Evolutionary conservation across 2,888 invertebrate species (phyloP), one percentile per base, ranked within the genome.

Genomic region (Biston betularia): DNA sequence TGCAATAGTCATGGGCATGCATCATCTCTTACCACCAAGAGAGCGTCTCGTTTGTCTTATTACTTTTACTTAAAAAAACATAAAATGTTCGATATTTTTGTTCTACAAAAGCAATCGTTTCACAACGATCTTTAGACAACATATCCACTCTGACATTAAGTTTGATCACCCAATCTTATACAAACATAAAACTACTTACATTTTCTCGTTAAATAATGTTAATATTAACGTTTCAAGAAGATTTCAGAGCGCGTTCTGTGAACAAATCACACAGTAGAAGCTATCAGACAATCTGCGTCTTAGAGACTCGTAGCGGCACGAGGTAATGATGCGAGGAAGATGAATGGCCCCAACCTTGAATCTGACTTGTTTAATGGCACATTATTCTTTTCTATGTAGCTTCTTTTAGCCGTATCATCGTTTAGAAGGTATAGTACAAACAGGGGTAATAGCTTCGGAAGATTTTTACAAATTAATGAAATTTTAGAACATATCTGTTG

Each of bases 271-370:
- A 12, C 0, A 8, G 45, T 35, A n/a, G 38, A 38, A 38, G 12
- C 35, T 52, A 52, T 14, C n/a, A 14, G 3, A 35, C 35, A 52
- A 35, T 34, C 52, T 52, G 52, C 14, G 49, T 7, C 34, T 12
- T 49, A 34, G 50, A 50, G n/a, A 12, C 57, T 40, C 52, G 63
- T 15, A 34, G 15, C 49, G 44, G 46, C 63, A 14, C 34, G 35
- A 33, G 69, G 66, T 82, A 82, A 82, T 81, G 83, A 80, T 70
- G 79, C 78, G 79, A 68, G 73, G 77, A 76, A 81, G 82, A 82
- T 82, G 80, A 81, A 82, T 82, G 68, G 77, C 71, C 24, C 53
- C 57, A 62, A 66, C 66, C 66, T 66, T 66, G 66, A 66, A 53
- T 58, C 62, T 33, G 62, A 54, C 48, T 66, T 66, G 44, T 66